phyloP scores from a whole-genome alignment of 2,888 invertebrate species.

The Cetonia aurata region DNA sequence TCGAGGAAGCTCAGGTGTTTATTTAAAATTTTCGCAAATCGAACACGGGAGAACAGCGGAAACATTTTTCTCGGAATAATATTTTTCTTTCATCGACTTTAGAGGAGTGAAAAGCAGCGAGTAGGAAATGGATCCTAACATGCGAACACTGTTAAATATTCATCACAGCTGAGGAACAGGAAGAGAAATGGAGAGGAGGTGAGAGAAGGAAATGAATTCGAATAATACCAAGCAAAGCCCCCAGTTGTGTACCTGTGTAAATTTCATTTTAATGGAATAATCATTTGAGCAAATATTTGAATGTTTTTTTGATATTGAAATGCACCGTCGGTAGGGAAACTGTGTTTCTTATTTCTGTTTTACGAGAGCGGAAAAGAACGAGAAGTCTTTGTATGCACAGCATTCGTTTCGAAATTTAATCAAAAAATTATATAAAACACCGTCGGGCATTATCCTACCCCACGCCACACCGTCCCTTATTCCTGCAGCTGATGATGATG shows the following conservation, averaged over 20 bases:
- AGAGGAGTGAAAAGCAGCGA: constrained; percentile 48
- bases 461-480: constrained; percentile 2
- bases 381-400: constrained; percentile 60
- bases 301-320: constrained; percentile 68
- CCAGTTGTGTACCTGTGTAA: constrained; percentile 64
- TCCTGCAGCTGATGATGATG: constrained; percentile 33
- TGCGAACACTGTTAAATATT: constrained; percentile 57
- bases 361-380: constrained; percentile 35
- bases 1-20: constrained; percentile 35
- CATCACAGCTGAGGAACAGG: constrained; percentile 47
- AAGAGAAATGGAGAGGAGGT: constrained; percentile 45
- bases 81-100: constrained; percentile 65
- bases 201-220: constrained; percentile 56
- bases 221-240: constrained; percentile 57
- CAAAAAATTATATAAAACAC: constrained; percentile 65
- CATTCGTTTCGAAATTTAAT: constrained; percentile 66
- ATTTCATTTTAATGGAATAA: constrained; percentile 70
- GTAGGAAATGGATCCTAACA: constrained; percentile 58
- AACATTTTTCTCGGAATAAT: constrained; percentile 58
- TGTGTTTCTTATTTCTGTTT: constrained; percentile 33
- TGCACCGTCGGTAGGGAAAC: constrained; percentile 62
- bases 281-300: constrained; percentile 69
- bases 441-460: constrained; percentile 51
- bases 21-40: constrained; percentile 44
- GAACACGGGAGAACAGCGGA: constrained; percentile 42